phyloP scores from a whole-genome alignment of 2,113 vertebrate species.

The Cepphus grylle region DNA sequence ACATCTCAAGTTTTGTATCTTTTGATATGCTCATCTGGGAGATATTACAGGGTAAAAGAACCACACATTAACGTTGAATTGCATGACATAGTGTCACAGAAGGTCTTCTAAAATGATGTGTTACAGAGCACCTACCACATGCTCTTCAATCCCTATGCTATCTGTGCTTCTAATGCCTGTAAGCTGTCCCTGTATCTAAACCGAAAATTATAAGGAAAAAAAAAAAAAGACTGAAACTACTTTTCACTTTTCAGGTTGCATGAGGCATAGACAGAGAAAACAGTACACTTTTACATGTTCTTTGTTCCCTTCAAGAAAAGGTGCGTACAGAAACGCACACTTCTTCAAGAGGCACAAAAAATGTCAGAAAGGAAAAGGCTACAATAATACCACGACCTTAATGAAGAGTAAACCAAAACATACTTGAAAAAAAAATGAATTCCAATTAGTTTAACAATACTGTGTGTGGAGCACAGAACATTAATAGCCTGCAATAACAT shows the following conservation, averaged over 20 bases:
- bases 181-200: neutral
- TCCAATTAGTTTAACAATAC: neutral
- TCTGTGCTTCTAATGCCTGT: neutral
- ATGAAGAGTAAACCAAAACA: neutral
- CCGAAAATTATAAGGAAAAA: neutral
- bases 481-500: neutral
- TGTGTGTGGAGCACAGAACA: neutral
- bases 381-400: neutral
- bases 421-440: neutral
- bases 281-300: neutral
- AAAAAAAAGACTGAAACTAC: neutral
- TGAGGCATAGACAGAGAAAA: neutral
- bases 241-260: neutral
- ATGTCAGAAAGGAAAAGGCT: neutral
- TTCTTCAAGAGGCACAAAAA: neutral
- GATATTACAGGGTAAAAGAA: neutral
- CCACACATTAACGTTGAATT: neutral
- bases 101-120: neutral
- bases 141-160: neutral
- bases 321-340: neutral
- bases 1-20: neutral
- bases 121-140: neutral
- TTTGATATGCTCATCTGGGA: neutral
- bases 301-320: neutral
- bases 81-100: neutral